Evolutionary conservation across 2,888 invertebrate species (phyloP), one percentile per base, ranked within the genome.

Genomic region (Mesorhabditis sp.): DNA sequence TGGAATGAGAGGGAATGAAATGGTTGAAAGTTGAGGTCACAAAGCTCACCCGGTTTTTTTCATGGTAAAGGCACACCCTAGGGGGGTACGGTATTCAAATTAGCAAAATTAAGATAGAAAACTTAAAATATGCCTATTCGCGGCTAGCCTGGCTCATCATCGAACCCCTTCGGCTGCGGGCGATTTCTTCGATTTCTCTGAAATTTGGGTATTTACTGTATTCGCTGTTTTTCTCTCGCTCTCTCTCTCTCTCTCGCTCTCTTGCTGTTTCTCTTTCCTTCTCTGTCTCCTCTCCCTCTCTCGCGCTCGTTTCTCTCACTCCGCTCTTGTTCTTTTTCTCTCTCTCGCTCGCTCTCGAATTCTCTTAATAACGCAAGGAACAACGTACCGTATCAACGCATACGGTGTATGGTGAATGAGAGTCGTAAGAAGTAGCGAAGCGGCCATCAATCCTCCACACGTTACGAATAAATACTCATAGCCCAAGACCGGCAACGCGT

Each of bases 391-490:
- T 42, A 45, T 50, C 42, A n/a, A 58, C n/a, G 61, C 67, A 5
- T 45, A 43, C 42, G 70, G 67, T 4, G 77, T 79, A 6, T 69
- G 69, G 62, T 79, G 79, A 13, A 83, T 70, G 5, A 80, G 71
- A 2, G 75, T 69, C 7, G 83, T 83, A 7, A 83, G 67, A 61
- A 75, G 45, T 15, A 83, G 71, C 4, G 82, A 83, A 42, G 67
- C 69, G 41, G 71, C 61, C 77, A 80, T 80, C 50, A 78, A 76
- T 58, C 68, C 64, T 45, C 44, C 83, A 10, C 73, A 70, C 5
- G 80, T 64, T 5, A 81, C 66, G 72, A 83, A 83, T 13, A 82
- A 74, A 4, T 74, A 70, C 43, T 82, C 78, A 67, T 75, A 83
- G 6, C 83, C 82, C 65, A 80, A 72, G 5, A 71, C 66, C 0